These are phyloP conservation scores for Drosophila setifemur DNA, from an alignment of 1,140 invertebrate genomes.

Conservation along the genomic window DNA sequence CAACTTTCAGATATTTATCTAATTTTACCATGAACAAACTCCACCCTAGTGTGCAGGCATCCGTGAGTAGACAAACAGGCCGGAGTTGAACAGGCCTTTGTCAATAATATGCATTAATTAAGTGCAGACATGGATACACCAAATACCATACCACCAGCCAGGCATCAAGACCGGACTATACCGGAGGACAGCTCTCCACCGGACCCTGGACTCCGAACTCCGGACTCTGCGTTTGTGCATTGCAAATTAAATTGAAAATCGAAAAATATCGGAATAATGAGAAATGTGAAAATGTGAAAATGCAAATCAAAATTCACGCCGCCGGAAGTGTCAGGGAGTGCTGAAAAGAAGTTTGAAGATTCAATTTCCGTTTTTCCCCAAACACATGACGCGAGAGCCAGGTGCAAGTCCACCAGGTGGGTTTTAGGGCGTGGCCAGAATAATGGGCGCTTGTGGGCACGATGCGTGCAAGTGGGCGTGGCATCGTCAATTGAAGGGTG, in stretches of 20 bases:
- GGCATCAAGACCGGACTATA: not conserved
- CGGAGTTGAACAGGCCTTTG: slow-evolving; percentile 60
- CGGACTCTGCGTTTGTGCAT: slow-evolving; percentile 4
- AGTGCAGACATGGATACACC: slow-evolving; percentile 65
- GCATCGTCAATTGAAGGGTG: slow-evolving; percentile 1
- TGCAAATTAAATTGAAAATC: slow-evolving; percentile 47
- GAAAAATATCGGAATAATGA: slow-evolving; percentile 55
- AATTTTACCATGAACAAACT: not conserved
- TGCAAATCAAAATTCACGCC: slow-evolving; percentile 49
- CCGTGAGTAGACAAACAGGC: slow-evolving; percentile 74
- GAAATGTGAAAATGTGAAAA: too few relatives aligned
- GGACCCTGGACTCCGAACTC: not conserved
- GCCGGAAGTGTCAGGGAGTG: slow-evolving; percentile 29
- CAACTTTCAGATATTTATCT: not conserved
- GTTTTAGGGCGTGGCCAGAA: slow-evolving; percentile 11
- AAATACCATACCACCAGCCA: not conserved
- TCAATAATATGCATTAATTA: slow-evolving; percentile 80
- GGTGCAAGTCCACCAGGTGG: slow-evolving; percentile 37
- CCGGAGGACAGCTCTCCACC: not conserved
- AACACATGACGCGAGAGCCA: not conserved
- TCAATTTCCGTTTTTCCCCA: slow-evolving; percentile 63
- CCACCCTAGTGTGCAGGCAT: slow-evolving; percentile 43
- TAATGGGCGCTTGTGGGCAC: not conserved
- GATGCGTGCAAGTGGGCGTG: not conserved
- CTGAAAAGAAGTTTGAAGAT: slow-evolving; percentile 42